Conservation (phyloP, 2,797 vertebrate species). For the Hyperoplus lanceolatus region DNA sequence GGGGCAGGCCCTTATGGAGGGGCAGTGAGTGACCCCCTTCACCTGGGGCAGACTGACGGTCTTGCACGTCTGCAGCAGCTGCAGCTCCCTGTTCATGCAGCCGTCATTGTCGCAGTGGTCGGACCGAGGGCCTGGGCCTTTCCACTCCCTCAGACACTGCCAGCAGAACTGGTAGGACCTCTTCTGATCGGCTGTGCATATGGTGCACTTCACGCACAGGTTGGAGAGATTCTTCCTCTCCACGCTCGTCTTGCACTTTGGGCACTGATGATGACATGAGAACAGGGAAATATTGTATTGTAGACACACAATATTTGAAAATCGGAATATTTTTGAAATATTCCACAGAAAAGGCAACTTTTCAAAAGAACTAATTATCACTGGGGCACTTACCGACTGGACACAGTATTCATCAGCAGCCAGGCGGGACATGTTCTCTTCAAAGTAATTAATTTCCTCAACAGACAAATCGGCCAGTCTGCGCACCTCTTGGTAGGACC, state of each 20-base stretch:
- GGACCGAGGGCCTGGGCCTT: constrained; percentile 22
- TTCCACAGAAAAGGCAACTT: not conserved
- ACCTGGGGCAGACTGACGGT: constrained; percentile 44
- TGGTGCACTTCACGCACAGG: constrained; percentile 65
- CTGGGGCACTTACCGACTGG: constrained; percentile 58
- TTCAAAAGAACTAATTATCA: not conserved
- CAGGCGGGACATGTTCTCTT: constrained; percentile 68
- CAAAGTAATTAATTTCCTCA: constrained; percentile 80
- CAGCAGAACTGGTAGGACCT: constrained; percentile 68
- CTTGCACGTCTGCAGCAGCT: constrained; percentile 44
- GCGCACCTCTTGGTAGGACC: constrained; percentile 80
- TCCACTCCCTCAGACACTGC: constrained; percentile 74
- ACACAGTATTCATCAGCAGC: constrained; percentile 64
- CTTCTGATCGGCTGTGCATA: constrained; percentile 50
- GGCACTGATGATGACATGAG: constrained; percentile 56
- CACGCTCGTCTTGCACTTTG: constrained; percentile 57
- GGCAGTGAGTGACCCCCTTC: constrained; percentile 45
- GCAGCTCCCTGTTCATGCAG: constrained; percentile 59
- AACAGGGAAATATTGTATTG: not conserved
- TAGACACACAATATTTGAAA: not conserved
- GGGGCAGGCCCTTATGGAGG: constrained; percentile 66
- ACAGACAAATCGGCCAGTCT: constrained; percentile 73
- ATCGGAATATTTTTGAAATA: not conserved
- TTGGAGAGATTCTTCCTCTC: constrained; percentile 58
- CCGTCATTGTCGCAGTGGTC: constrained; percentile 48